phyloP scores from a whole-genome alignment of 2,888 invertebrate genomes.

The Marasmarcha lunaedactyla region DNA sequence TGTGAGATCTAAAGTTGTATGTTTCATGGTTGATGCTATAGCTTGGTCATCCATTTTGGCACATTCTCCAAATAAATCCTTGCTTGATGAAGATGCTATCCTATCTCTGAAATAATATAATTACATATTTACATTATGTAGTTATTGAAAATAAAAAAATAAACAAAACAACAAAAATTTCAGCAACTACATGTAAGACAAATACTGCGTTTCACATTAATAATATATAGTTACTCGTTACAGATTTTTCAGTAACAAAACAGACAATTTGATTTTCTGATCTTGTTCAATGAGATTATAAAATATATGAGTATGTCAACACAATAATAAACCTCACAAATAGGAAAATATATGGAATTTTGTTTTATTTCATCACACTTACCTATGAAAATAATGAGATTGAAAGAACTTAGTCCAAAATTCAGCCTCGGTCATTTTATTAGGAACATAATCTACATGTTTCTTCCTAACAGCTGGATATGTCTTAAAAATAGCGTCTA shows the following conservation, averaged over 20 bases:
- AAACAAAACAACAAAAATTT: slow-evolving; percentile 2
- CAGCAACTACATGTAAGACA: neutral
- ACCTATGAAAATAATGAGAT: slow-evolving; percentile 97
- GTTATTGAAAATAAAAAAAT: neutral
- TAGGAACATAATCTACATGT: slow-evolving; percentile 95
- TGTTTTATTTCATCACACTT: slow-evolving; percentile 8
- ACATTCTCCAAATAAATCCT: slow-evolving; percentile 98
- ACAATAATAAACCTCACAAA: no score
- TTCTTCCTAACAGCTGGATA: slow-evolving; percentile 98
- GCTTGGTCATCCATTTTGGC: slow-evolving; percentile 95
- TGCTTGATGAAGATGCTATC: slow-evolving; percentile 84
- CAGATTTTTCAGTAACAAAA: no score
- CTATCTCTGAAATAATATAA: slow-evolving; percentile 72
- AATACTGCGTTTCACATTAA: no score
- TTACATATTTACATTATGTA: neutral
- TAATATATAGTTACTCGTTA: no score
- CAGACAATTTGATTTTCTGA: no score
- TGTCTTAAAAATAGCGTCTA: slow-evolving; percentile 98
- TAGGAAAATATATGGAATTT: no score
- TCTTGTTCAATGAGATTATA: no score
- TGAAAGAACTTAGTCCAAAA: slow-evolving; percentile 99
- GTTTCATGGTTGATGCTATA: slow-evolving; percentile 81
- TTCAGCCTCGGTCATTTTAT: slow-evolving; percentile 93
- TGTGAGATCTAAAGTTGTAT: slow-evolving; percentile 75
- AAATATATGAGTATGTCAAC: no score